Evolutionary conservation across 1,140 invertebrate species (phyloP).

Genomic region (Brachionus rubens): DNA sequence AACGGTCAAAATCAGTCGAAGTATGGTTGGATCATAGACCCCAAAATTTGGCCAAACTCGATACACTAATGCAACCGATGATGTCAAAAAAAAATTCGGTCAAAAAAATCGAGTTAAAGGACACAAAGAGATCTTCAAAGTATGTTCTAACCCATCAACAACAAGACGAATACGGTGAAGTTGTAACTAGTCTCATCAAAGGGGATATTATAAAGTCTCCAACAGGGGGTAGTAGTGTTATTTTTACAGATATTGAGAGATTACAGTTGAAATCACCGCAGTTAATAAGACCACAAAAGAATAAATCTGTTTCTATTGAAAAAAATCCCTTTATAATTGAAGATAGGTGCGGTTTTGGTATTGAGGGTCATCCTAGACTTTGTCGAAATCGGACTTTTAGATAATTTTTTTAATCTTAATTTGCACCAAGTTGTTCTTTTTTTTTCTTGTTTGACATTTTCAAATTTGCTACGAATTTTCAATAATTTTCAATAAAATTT

Average conservation of each 20-base stretch:
- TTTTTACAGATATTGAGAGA: slow-evolving; percentile 46
- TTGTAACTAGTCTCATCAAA: slow-evolving; percentile 88
- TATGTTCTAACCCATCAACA: slow-evolving; percentile 88
- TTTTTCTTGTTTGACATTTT: background rate
- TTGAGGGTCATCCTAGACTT: slow-evolving; percentile 20
- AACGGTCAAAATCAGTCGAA: slow-evolving; percentile 27
- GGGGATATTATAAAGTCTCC: slow-evolving; percentile 27
- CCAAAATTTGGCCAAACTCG: slow-evolving; percentile 3
- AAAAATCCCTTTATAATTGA: slow-evolving; percentile 31
- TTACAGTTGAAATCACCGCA: slow-evolving; percentile 17
- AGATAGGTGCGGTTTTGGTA: slow-evolving; percentile 11
- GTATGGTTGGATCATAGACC: slow-evolving; percentile 45
- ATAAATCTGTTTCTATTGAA: background rate
- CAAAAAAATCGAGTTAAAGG: slow-evolving; percentile 23
- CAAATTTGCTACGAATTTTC: background rate
- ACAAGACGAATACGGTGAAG: slow-evolving; percentile 80
- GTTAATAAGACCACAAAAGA: background rate
- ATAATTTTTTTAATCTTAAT: slow-evolving; percentile 22
- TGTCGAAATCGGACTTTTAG: slow-evolving; percentile 1
- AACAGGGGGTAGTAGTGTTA: slow-evolving; percentile 45
- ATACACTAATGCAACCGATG: slow-evolving; percentile 31
- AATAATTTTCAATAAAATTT: background rate
- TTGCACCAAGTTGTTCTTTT: background rate
- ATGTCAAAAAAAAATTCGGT: slow-evolving; percentile 31
- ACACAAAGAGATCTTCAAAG: slow-evolving; percentile 66